Evolutionary conservation across 2,888 invertebrate species (phyloP), one percentile per base, ranked within the genome.

Genomic region (Pollenia angustigena): DNA sequence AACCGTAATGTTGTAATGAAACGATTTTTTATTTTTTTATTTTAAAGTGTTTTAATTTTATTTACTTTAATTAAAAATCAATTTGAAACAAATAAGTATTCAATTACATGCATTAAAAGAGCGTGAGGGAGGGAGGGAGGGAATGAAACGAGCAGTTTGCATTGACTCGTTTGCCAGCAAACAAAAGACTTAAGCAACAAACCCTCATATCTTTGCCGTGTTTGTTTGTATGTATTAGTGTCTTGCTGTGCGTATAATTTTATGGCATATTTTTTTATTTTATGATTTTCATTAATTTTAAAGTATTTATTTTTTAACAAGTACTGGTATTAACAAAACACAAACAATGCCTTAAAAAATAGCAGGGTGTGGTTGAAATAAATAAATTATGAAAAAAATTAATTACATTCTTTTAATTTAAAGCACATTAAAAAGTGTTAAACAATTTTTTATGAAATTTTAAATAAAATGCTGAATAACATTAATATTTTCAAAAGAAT

Each of bases 141-240:
- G 2, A 23, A 23, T 2, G 23, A 40, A 60, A 60, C 32, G n/a
- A 14, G 14, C 40, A 62, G n/a, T 50, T 60, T 1, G 12, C 60
- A 40, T 14, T n/a, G 14, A 40, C 23, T 12, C 9, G 16, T n/a
- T 42, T 16, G 32, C 16, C 16, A 66, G 3, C 12, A 64, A 79
- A 75, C 83, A 72, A 66, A 86, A 83, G 79, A 76, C 72, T 87
- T 81, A 72, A 72, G 82, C 69, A 64, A 52, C 62, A 46, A 82
- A 82, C 85, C 2, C 56, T 64, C 2, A 23, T 23, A 2, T 44
- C n/a, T 12, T 23, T 3, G 12, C 18, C 11, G 12, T 52, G 60
- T 46, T 23, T 52, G 32, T 4, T n/a, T 69, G 46, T 11, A 4
- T 54, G 32, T 9, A 23, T 48, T 1, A 23, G 6, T 46, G 18